phyloP scores from a whole-genome alignment of 2,797 vertebrate species.

The Gymnopithys bicolor region DNA sequence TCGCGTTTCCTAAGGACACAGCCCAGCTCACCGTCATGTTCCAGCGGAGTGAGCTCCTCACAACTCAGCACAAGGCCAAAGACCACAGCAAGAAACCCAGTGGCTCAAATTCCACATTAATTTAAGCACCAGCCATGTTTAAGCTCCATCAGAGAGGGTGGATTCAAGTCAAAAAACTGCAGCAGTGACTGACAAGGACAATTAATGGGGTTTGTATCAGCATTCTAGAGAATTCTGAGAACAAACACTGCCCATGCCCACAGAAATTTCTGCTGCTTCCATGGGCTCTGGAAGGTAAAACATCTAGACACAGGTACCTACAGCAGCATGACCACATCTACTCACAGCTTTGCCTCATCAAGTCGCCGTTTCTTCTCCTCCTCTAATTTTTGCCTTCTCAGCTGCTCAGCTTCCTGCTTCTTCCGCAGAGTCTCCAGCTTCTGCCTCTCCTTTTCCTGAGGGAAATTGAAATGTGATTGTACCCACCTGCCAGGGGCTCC shows the following conservation, averaged over 20 bases:
- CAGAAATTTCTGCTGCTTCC: not conserved
- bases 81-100: not conserved
- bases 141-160: not conserved
- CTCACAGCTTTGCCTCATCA: constrained; percentile 89
- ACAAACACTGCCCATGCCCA: not conserved
- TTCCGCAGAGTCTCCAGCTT: constrained; percentile 88
- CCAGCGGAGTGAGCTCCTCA: not conserved
- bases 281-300: not conserved
- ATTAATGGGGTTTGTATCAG: not conserved
- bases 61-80: not conserved
- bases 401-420: constrained; percentile 91
- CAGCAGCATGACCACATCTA: not conserved
- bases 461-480: not conserved
- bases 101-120: not conserved
- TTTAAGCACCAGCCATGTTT: not conserved
- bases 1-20: constrained; percentile 86
- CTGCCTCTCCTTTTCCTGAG: constrained; percentile 87
- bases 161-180: not conserved
- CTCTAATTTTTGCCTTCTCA: constrained; percentile 90
- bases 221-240: not conserved
- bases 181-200: not conserved
- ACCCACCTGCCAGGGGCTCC: not conserved
- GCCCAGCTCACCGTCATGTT: rapidly evolving
- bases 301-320: too few relatives aligned
- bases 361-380: constrained; percentile 89